phyloP scores from a whole-genome alignment of 2,888 invertebrate species.

The Spodoptera littoralis region DNA sequence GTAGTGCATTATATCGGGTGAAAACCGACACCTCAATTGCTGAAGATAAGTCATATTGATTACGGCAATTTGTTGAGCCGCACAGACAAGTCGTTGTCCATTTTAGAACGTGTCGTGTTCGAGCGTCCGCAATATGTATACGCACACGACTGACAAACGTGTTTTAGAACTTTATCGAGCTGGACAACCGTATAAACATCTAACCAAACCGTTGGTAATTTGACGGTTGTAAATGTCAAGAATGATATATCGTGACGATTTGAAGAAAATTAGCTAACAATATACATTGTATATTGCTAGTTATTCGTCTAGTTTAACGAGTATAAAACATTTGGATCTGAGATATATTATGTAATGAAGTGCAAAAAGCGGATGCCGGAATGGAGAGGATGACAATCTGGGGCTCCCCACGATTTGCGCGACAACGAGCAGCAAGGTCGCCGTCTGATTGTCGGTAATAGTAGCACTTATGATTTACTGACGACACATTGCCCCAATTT shows the following conservation, averaged over 20 bases:
- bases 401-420: slow-evolving; percentile 84
- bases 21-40: slow-evolving; percentile 57
- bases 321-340: slow-evolving; percentile 50
- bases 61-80: slow-evolving; percentile 60
- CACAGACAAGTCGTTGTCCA: slow-evolving; percentile 46
- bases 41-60: slow-evolving; percentile 61
- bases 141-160: slow-evolving; percentile 30
- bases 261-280: slow-evolving; percentile 3
- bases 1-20: slow-evolving; percentile 42
- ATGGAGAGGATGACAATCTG: slow-evolving; percentile 86
- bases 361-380: slow-evolving; percentile 85
- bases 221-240: slow-evolving; percentile 21
- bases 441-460: slow-evolving; percentile 85
- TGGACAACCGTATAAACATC: slow-evolving; percentile 36
- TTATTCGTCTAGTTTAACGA: slow-evolving; percentile 20
- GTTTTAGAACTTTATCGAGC: slow-evolving; percentile 36
- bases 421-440: slow-evolving; percentile 87
- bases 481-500: slow-evolving; percentile 81
- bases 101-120: slow-evolving; percentile 47
- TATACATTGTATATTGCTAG: neutral
- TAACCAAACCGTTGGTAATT: slow-evolving; percentile 29
- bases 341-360: slow-evolving; percentile 79
- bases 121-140: slow-evolving; percentile 22
- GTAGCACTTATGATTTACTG: slow-evolving; percentile 78
- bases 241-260: slow-evolving; percentile 9